phyloP scores from a whole-genome alignment of 64 coral and sea anemone genomes.

The Dendrophyllia cribrosa region DNA sequence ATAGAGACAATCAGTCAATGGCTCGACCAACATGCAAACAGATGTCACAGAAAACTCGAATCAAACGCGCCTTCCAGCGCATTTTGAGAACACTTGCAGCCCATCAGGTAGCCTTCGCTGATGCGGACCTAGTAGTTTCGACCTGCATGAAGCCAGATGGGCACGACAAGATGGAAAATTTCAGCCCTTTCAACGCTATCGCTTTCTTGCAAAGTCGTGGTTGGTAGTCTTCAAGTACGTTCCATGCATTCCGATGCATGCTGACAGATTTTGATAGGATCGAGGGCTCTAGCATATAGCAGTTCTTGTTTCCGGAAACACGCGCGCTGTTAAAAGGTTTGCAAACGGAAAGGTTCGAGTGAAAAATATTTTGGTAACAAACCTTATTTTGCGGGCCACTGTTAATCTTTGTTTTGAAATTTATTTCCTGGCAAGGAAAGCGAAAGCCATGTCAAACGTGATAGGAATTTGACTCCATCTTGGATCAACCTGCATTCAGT shows the following conservation, averaged over 20 bases:
- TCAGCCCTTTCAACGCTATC: conserved; percentile 31
- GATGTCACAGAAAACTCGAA: conserved; percentile 1
- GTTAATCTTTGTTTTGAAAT: neutral
- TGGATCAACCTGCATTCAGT: neutral
- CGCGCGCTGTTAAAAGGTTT: no score
- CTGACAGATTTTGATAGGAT: conserved; percentile 7
- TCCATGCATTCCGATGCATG: conserved; percentile 36
- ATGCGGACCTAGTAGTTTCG: neutral
- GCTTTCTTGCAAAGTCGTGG: conserved; percentile 22
- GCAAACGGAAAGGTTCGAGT: no score
- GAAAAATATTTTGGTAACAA: no score
- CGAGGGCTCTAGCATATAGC: neutral
- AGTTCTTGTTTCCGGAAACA: no score
- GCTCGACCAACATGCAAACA: neutral
- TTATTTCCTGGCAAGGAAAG: conserved; percentile 6
- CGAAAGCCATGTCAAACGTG: neutral
- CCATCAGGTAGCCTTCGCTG: neutral
- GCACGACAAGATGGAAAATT: neutral
- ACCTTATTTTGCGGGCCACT: neutral
- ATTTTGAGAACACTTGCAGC: neutral
- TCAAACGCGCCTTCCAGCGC: neutral
- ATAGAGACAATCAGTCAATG: neutral
- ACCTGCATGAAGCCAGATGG: conserved; percentile 33
- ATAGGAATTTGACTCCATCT: conserved; percentile 14
- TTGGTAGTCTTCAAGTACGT: conserved; percentile 20